Evolutionary conservation across 2,113 vertebrate species (phyloP).

Genomic region (Erinaceus europaeus): DNA sequence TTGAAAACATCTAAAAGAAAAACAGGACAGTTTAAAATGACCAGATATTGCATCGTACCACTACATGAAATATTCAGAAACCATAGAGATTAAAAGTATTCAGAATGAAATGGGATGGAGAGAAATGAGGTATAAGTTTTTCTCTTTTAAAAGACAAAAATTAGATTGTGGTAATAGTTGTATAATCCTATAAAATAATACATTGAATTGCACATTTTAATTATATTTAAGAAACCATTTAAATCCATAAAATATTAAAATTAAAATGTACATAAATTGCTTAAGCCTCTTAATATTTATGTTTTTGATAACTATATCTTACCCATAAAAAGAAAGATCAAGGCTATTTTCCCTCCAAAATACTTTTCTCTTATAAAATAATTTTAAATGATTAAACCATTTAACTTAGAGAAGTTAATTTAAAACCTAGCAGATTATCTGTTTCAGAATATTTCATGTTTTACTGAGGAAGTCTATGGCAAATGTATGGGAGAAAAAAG

Average conservation of each 20-base stretch:
- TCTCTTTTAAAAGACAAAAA: neutral
- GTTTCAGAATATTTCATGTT: slow-evolving; percentile 12
- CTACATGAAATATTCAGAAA: neutral
- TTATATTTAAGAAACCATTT: neutral
- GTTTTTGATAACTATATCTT: slow-evolving; percentile 25
- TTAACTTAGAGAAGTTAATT: slow-evolving; percentile 23
- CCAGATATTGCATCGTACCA: neutral
- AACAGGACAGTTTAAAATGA: neutral
- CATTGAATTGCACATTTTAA: neutral
- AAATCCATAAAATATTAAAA: neutral
- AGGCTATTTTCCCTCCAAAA: slow-evolving; percentile 11
- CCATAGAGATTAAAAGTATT: neutral
- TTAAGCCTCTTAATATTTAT: too few species aligned
- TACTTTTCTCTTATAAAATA: slow-evolving; percentile 5
- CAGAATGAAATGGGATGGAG: neutral
- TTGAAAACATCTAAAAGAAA: neutral
- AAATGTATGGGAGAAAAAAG: slow-evolving; percentile 22
- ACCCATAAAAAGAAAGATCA: neutral
- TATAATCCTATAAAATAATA: neutral
- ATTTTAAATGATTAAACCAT: slow-evolving; percentile 13
- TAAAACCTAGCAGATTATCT: neutral
- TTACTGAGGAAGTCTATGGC: slow-evolving; percentile 5
- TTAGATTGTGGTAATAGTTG: neutral
- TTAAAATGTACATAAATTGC: too few species aligned
- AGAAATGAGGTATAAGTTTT: neutral